These are phyloP conservation scores for Sebastes minor DNA, from an alignment of 2,797 vertebrate genomes.

Conservation along the genomic window DNA sequence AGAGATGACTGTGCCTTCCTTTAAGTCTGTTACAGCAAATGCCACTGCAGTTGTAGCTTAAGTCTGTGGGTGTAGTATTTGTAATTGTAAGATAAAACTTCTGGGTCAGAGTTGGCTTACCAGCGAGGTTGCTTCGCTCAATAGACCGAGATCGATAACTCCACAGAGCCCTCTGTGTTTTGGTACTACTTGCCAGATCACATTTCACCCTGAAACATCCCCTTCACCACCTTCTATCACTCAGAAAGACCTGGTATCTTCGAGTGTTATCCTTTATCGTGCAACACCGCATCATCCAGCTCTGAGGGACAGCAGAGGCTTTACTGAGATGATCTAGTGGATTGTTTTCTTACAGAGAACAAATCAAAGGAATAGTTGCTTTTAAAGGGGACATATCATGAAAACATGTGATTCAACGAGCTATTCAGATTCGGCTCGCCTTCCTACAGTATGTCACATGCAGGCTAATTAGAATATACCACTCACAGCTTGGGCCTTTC, in stretches of 20 bases:
- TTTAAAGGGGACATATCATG: not conserved
- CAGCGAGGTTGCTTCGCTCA: constrained; percentile 17
- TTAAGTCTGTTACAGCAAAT: not conserved
- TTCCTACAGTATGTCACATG: too few species aligned
- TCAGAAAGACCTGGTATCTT: not conserved
- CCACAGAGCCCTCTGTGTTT: not conserved
- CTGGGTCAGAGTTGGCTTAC: constrained; percentile 16
- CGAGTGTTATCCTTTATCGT: not conserved
- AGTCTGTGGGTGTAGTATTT: constrained; percentile 11
- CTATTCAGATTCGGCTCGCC: too few species aligned
- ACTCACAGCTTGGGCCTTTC: too few species aligned
- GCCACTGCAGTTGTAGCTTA: not conserved
- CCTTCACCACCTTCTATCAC: not conserved
- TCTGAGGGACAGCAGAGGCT: not conserved
- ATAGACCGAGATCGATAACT: constrained; percentile 46
- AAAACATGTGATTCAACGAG: not conserved
- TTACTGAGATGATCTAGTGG: not conserved
- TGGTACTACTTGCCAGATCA: constrained; percentile 10
- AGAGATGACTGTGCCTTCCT: not conserved
- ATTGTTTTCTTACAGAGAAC: constrained; percentile 3
- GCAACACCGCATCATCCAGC: not conserved
- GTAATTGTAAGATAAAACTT: constrained; percentile 32
- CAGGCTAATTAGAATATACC: too few species aligned
- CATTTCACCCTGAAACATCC: constrained; percentile 42
- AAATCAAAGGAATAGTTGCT: not conserved